Evolutionary conservation across 2,888 invertebrate genomes (phyloP).

Genomic region (Lumbricus terrestris): DNA sequence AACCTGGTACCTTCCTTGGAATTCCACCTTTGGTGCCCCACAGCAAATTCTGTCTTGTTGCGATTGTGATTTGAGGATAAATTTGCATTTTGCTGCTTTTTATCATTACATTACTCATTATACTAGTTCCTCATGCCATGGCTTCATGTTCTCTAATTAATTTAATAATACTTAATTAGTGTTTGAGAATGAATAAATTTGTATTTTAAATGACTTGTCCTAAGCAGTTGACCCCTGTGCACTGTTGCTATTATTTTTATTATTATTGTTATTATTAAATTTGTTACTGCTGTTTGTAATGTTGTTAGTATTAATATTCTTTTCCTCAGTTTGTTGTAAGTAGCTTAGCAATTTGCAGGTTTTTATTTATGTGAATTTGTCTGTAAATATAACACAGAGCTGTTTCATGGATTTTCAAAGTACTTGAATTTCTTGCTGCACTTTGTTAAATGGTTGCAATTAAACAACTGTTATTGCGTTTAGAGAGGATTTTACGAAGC

Average conservation of each 20-base stretch:
- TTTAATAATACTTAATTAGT: too few species aligned
- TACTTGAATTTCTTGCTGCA: background rate
- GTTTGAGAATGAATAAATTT: background rate
- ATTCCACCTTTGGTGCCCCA: background rate
- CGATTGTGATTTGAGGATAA: background rate
- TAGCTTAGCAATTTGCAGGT: background rate
- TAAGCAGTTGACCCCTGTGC: background rate
- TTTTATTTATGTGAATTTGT: background rate
- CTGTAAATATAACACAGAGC: background rate
- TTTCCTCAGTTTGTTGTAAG: background rate
- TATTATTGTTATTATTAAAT: too few species aligned
- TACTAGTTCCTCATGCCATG: too few species aligned
- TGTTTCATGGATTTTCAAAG: background rate
- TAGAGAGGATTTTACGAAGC: background rate
- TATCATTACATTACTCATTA: too few species aligned
- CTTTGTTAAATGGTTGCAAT: background rate
- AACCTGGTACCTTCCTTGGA: background rate
- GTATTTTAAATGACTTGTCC: background rate
- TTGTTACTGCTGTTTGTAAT: too few species aligned
- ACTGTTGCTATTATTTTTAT: background rate
- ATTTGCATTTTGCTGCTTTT: background rate
- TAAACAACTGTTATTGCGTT: too few species aligned
- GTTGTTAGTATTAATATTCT: background rate
- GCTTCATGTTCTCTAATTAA: background rate
- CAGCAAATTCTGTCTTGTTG: background rate